These are phyloP conservation scores for Catocala fraxini DNA, from an alignment of 2,888 invertebrate genomes.

Conservation along the genomic window DNA sequence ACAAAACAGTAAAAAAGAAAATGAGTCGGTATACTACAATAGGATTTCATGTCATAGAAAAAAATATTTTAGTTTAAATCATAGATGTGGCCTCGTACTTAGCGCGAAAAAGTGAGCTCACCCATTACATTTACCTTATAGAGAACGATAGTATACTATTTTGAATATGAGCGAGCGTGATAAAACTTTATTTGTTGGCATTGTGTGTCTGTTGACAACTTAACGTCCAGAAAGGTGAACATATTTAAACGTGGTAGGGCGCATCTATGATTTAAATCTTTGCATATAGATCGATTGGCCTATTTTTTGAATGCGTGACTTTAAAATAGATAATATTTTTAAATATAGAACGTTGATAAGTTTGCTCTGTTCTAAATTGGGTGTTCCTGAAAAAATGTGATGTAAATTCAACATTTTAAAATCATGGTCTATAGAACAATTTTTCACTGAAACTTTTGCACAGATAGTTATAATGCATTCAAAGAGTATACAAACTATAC, in stretches of 20 bases:
- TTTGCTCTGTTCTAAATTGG: constrained; percentile 39
- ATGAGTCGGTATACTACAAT: constrained; percentile 40
- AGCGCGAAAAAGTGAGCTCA: too few relatives aligned
- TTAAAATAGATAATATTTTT: constrained; percentile 33
- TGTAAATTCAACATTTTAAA: constrained; percentile 45
- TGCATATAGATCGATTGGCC: constrained; percentile 21
- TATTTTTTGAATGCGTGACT: constrained; percentile 34
- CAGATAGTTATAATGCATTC: constrained; percentile 66
- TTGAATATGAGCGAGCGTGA: too few relatives aligned
- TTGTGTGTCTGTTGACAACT: too few relatives aligned
- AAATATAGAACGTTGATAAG: constrained; percentile 20
- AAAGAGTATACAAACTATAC: constrained; percentile 81
- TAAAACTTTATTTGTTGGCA: too few relatives aligned
- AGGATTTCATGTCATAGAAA: constrained; percentile 30
- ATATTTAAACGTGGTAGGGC: too few relatives aligned
- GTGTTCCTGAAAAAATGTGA: constrained; percentile 51
- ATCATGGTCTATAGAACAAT: constrained; percentile 45
- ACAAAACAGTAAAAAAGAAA: constrained; percentile 21
- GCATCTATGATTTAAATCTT: too few relatives aligned
- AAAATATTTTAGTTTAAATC: too few relatives aligned
- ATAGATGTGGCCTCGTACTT: too few relatives aligned
- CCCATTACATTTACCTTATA: too few relatives aligned
- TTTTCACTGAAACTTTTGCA: constrained; percentile 41
- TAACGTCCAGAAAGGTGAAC: too few relatives aligned
- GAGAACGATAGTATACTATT: too few relatives aligned